Evolutionary conservation across 64 coral and sea anemone species (phyloP).

Genomic region (Trachythela sp.): DNA sequence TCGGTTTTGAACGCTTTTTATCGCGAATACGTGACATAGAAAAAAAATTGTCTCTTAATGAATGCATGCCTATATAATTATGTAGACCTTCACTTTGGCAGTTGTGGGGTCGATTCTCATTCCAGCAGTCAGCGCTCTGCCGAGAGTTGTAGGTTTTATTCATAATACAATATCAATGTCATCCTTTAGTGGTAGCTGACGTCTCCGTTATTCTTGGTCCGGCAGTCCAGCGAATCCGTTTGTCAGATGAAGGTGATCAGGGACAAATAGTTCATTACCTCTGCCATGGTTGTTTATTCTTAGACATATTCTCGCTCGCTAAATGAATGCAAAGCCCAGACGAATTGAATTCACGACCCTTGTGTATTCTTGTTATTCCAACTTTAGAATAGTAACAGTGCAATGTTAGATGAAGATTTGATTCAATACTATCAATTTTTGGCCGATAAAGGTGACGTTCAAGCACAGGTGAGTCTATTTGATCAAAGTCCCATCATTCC

Average conservation of each 20-base stretch:
- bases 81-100: no score
- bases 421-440: constrained; percentile 99
- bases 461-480: constrained; percentile 81
- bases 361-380: not conserved
- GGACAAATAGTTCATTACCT: not conserved
- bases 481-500: not conserved
- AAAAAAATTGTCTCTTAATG: no score
- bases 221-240: constrained; percentile 75
- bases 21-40: no score
- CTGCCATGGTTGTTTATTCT: not conserved
- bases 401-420: constrained; percentile 93
- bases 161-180: not conserved
- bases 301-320: no score
- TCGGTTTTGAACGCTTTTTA: no score
- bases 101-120: no score
- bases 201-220: constrained; percentile 73
- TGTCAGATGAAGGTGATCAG: constrained; percentile 93
- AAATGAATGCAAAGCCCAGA: not conserved
- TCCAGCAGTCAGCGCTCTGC: no score
- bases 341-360: not conserved
- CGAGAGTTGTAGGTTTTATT: no score
- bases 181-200: constrained; percentile 75
- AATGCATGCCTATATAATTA: no score
- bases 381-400: constrained; percentile 70
- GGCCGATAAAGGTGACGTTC: constrained; percentile 96